Percentiles rank a stretch among this genome's conserved stretches.
phyloP scores from a whole-genome alignment of 2,113 vertebrate species.

The Chamaetylas fuelleborni region DNA sequence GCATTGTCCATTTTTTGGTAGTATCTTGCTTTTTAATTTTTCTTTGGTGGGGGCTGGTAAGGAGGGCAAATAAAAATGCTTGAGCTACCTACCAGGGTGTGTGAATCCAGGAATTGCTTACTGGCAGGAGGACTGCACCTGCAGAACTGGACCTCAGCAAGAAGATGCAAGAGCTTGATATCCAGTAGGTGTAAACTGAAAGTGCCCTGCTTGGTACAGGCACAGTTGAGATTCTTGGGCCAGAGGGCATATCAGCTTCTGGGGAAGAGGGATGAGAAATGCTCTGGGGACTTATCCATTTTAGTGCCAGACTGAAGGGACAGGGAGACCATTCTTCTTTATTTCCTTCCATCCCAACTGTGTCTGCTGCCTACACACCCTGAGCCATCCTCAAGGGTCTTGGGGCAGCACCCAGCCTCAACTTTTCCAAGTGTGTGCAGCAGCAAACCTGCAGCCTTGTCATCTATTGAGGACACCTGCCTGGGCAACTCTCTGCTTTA shows the following conservation, averaged over 20 bases:
- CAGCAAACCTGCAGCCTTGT: neutral
- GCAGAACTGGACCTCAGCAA: neutral
- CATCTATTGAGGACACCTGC: fast-evolving
- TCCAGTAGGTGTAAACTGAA: neutral
- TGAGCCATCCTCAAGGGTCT: neutral
- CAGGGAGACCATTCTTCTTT: neutral
- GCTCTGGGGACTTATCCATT: fast-evolving
- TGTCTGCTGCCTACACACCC: neutral
- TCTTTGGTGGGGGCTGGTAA: too few species aligned
- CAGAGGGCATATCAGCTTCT: neutral
- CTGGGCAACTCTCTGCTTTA: fast-evolving
- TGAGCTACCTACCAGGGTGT: neutral
- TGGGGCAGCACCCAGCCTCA: neutral
- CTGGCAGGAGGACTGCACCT: neutral
- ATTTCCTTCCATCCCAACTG: neutral
- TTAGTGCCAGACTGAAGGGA: neutral
- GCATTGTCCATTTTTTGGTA: neutral
- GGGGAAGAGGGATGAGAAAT: neutral
- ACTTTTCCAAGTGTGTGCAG: neutral
- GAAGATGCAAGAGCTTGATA: neutral
- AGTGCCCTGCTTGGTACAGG: fast-evolving
- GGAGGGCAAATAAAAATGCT: neutral
- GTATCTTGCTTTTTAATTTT: neutral
- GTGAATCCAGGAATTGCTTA: neutral
- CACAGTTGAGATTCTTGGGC: too few species aligned